Evolutionary conservation across 2,888 invertebrate species (phyloP), one percentile per base, ranked within the genome.

Genomic region (Globia sparganii): DNA sequence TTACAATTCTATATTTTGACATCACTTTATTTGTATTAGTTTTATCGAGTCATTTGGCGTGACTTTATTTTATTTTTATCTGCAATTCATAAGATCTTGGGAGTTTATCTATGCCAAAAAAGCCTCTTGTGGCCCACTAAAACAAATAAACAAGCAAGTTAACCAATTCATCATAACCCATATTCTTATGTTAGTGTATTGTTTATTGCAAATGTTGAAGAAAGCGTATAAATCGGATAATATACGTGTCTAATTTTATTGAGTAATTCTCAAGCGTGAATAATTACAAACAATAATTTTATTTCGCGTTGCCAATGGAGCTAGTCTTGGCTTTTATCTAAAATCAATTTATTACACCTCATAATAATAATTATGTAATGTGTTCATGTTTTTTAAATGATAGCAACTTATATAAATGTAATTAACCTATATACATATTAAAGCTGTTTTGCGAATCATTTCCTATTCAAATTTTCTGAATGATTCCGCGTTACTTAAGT

Each of bases 171-270:
- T 28, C 84, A n/a, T 49, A 84, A 84, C 85, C 89, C 64, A 75
- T 74, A 77, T 83, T 56, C 43, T 53, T 28, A 68, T 40, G 53
- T 62, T 65, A 49, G 56, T 69, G 71, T 76, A 58, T 59, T 58
- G 73, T 81, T 78, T 83, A 82, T 81, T 77, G 72, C 82, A 64
- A 84, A 74, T 69, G 46, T 70, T 59, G 69, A 88, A 85, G 89
- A 88, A 88, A 88, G 89, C 89, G 88, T 89, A 68, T 40, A 86
- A 86, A 89, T 81, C 62, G 37, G 46, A 69, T 77, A 59, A 66
- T 72, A 74, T 56, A 80, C 82, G 76, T 73, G 58, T 76, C 79
- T 78, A 81, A 79, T 86, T 89, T 80, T 88, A 89, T 89, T 89
- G 78, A 69, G 83, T 77, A 83, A 85, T 83, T 79, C 58, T 75